Conservation (phyloP, 2,888 invertebrate genomes). For the Smittia aterrima region DNA sequence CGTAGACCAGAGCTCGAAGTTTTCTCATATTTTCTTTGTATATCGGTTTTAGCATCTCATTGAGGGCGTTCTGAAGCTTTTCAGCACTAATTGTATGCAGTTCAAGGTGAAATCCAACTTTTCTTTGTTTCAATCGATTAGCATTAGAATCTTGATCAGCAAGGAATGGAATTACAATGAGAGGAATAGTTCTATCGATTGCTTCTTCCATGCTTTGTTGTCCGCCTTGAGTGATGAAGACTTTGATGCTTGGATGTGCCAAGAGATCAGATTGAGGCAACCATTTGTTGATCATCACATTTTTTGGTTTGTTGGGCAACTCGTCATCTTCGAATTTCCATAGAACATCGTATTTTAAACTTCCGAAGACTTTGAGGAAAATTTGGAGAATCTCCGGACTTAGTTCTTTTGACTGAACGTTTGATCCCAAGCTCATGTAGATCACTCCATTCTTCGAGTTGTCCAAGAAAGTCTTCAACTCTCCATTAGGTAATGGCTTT, state of each 20-base stretch:
- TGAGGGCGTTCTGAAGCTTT: conserved; percentile 47
- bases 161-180: conserved; percentile 43
- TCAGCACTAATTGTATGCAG: conserved; percentile 48
- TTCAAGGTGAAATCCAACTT: conserved; percentile 51
- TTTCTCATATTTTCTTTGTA: conserved; percentile 7
- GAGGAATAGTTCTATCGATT: conserved; percentile 33
- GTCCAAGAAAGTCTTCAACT: conserved; percentile 23
- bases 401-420: conserved; percentile 46
- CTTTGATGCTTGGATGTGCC: conserved; percentile 31
- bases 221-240: conserved; percentile 32
- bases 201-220: conserved; percentile 40
- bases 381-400: conserved; percentile 50
- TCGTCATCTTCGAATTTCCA: conserved; percentile 52
- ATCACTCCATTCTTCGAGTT: conserved; percentile 33
- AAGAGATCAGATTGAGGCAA: conserved; percentile 39
- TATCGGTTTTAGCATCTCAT: not conserved
- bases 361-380: conserved; percentile 48
- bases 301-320: conserved; percentile 47
- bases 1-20: not conserved
- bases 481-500: not conserved
- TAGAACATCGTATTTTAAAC: conserved; percentile 50
- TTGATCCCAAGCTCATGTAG: conserved; percentile 40
- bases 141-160: conserved; percentile 54
- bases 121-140: conserved; percentile 43
- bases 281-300: conserved; percentile 48